Percentiles rank a stretch among this genome's conserved stretches.
These are phyloP conservation scores for Tetragonula carbonaria DNA, from an alignment of 2,888 invertebrate species.

Conservation along the genomic window DNA sequence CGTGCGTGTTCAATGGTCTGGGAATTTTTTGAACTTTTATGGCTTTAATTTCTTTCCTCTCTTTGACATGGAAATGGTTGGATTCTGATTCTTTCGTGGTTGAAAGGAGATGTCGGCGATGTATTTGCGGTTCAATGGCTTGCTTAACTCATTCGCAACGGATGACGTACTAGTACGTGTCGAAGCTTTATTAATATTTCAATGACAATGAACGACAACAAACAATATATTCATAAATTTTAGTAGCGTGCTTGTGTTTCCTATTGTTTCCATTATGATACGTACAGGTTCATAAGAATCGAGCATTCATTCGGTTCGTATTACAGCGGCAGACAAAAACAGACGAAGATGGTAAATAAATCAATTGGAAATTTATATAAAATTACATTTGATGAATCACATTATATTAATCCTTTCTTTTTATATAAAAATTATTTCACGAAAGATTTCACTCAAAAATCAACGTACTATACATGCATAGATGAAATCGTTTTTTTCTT, in stretches of 20 bases:
- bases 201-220: neutral
- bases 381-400: neutral
- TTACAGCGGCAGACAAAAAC: neutral
- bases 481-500: neutral
- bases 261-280: neutral
- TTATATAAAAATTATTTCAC: neutral
- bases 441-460: neutral
- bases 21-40: neutral
- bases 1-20: neutral
- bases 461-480: neutral
- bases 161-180: neutral
- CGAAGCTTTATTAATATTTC: neutral
- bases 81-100: neutral
- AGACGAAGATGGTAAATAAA: neutral
- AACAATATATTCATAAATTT: neutral
- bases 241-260: neutral
- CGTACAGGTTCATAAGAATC: neutral
- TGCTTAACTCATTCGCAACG: neutral
- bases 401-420: neutral
- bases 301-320: neutral
- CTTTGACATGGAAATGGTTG: neutral
- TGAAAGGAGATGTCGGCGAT: neutral
- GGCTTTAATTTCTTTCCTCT: neutral
- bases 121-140: neutral
- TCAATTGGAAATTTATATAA: neutral